Percentiles rank a stretch among this genome's conserved stretches.
These are phyloP conservation scores for Phoxinus dragarum DNA, from an alignment of 2,797 vertebrate species.

Conservation along the genomic window DNA sequence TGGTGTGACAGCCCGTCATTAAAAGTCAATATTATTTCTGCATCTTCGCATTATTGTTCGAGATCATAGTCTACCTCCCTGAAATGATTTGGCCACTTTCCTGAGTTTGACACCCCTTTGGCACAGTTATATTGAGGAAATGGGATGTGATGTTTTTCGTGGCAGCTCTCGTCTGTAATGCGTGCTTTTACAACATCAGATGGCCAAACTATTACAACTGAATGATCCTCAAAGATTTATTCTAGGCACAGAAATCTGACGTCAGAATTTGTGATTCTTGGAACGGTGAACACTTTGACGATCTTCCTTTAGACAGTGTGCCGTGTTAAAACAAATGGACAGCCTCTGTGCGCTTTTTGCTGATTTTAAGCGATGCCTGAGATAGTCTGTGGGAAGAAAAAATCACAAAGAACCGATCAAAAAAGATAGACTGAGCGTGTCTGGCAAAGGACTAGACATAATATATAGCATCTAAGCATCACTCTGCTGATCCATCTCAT, in stretches of 20 bases:
- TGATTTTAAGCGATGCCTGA: conserved; percentile 35
- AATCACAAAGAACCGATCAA: background rate
- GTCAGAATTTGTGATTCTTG: conserved; percentile 58
- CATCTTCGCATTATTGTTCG: background rate
- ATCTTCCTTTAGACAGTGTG: conserved; percentile 33
- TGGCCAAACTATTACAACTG: conserved; percentile 33
- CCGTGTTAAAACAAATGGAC: conserved; percentile 53
- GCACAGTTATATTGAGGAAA: conserved; percentile 44
- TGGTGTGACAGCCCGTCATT: background rate
- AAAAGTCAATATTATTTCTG: conserved; percentile 6
- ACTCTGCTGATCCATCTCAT: conserved; percentile 19
- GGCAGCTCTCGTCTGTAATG: conserved; percentile 40
- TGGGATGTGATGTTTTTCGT: conserved; percentile 38
- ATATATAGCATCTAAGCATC: conserved; percentile 27
- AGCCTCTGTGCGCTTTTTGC: conserved; percentile 15
- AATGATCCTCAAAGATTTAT: conserved; percentile 62
- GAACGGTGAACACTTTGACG: conserved; percentile 40
- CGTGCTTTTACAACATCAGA: conserved; percentile 36
- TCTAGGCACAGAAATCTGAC: conserved; percentile 55
- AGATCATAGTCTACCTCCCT: background rate
- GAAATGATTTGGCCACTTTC: conserved; percentile 4
- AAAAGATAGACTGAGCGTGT: background rate
- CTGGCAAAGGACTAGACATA: conserved; percentile 26
- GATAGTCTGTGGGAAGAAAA: conserved; percentile 8
- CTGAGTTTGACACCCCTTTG: conserved; percentile 18